These are phyloP conservation scores for Pantelozetes paolii DNA, from an alignment of 2,888 invertebrate species.

Conservation along the genomic window DNA sequence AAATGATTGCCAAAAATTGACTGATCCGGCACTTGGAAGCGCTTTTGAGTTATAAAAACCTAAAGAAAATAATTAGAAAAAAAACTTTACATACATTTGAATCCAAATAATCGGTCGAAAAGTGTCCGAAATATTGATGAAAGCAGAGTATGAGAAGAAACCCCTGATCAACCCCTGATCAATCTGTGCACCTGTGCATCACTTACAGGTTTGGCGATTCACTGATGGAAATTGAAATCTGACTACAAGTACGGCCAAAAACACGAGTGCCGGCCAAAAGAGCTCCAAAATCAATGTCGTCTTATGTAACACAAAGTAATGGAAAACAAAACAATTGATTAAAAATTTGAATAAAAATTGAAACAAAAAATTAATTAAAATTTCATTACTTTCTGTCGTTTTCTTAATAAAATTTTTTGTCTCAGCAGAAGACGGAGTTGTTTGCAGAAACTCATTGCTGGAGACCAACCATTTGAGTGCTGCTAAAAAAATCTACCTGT, in stretches of 20 bases:
- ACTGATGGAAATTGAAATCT: constrained; percentile 46
- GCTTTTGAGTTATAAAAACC: constrained; percentile 48
- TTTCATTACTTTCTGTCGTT: constrained; percentile 46
- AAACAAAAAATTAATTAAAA: background rate
- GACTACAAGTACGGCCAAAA: constrained; percentile 46
- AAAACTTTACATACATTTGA: background rate
- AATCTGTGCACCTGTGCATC: too few relatives aligned
- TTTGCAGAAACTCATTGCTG: constrained; percentile 43
- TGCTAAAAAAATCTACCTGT: constrained; percentile 12
- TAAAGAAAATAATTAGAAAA: constrained; percentile 33
- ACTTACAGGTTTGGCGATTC: constrained; percentile 47
- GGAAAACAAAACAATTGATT: background rate
- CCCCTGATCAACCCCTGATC: too few relatives aligned
- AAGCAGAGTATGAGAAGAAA: too few relatives aligned
- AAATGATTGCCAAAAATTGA: constrained; percentile 48
- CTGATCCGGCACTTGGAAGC: constrained; percentile 47
- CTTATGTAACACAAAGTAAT: constrained; percentile 25
- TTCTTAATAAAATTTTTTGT: constrained; percentile 46
- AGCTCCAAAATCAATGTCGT: constrained; percentile 47
- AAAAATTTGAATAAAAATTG: background rate
- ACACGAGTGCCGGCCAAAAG: constrained; percentile 48
- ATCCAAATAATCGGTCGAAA: background rate
- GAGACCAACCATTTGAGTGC: constrained; percentile 8
- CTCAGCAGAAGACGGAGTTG: constrained; percentile 47
- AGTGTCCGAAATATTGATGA: too few relatives aligned